These are phyloP conservation scores for Argopecten irradians DNA, from an alignment of 1,140 invertebrate genomes.

Conservation along the genomic window DNA sequence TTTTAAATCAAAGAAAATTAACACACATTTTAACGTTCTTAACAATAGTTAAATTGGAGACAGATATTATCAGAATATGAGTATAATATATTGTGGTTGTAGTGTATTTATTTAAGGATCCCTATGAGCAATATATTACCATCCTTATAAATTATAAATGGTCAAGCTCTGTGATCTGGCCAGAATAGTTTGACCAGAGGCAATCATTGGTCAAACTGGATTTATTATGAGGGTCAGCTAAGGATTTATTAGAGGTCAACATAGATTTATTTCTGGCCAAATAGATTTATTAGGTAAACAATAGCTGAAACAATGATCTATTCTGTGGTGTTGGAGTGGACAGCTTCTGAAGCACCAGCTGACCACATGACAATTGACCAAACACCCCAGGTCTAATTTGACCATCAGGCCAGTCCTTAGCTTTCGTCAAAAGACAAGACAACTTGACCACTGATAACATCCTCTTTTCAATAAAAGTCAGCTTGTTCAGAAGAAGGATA, in stretches of 20 bases:
- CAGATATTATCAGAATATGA: too few relatives aligned
- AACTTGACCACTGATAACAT: not conserved
- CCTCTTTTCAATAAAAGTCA: too few relatives aligned
- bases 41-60: too few relatives aligned
- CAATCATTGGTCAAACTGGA: conserved; percentile 19
- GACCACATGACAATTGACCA: not conserved
- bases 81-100: not conserved
- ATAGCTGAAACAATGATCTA: not conserved
- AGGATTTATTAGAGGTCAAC: not conserved
- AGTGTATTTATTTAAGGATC: not conserved
- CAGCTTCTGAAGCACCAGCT: not conserved
- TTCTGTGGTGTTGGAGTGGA: not conserved
- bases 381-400: not conserved
- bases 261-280: not conserved
- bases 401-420: not conserved
- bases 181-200: not conserved
- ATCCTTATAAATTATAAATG: not conserved
- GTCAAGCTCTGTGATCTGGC: not conserved
- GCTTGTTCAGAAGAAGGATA: not conserved
- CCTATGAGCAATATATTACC: not conserved
- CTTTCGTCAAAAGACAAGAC: not conserved
- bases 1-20: too few relatives aligned
- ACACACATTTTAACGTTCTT: too few relatives aligned
- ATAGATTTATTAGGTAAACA: conserved; percentile 19
- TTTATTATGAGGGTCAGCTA: not conserved